phyloP scores from a whole-genome alignment of 2,888 invertebrate genomes.

The Mythimna impura region DNA sequence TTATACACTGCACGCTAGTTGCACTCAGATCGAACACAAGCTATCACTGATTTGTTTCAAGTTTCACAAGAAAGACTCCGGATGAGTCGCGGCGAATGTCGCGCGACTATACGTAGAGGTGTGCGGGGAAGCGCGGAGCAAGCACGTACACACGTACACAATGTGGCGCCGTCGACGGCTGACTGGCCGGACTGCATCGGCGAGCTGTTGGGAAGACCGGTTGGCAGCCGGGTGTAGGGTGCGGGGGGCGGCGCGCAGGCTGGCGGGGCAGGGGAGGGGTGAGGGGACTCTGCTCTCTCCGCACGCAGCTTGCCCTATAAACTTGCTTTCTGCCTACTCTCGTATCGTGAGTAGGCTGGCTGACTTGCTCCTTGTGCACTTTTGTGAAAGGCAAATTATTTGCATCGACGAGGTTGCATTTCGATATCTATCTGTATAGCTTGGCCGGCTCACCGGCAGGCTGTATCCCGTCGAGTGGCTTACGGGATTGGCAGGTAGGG shows the following conservation, averaged over 20 bases:
- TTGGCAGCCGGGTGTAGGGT: conserved; percentile 57
- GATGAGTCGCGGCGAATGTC: conserved; percentile 59
- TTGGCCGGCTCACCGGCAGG: neutral
- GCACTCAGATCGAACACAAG: conserved; percentile 54
- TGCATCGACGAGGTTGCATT: conserved; percentile 61
- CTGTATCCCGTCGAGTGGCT: conserved; percentile 11
- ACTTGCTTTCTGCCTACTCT: conserved; percentile 83
- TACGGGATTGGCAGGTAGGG: neutral
- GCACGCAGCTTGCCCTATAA: conserved; percentile 81
- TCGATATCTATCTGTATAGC: conserved; percentile 49
- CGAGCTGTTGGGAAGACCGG: conserved; percentile 67
- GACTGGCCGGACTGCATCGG: conserved; percentile 73
- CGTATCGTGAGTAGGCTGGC: conserved; percentile 80
- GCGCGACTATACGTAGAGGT: conserved; percentile 71
- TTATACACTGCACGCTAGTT: conserved; percentile 66
- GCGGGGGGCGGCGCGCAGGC: conserved; percentile 53
- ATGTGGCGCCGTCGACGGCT: conserved; percentile 69
- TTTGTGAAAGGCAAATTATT: conserved; percentile 84
- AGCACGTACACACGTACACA: conserved; percentile 28
- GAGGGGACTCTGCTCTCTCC: conserved; percentile 66
- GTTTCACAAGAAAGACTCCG: conserved; percentile 68
- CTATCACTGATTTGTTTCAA: conserved; percentile 56
- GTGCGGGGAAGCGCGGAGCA: conserved; percentile 65
- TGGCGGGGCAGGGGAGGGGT: conserved; percentile 35
- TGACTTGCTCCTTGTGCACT: conserved; percentile 73